Evolutionary conservation across 2,888 invertebrate species (phyloP).

Genomic region (Thymelicus lineola): DNA sequence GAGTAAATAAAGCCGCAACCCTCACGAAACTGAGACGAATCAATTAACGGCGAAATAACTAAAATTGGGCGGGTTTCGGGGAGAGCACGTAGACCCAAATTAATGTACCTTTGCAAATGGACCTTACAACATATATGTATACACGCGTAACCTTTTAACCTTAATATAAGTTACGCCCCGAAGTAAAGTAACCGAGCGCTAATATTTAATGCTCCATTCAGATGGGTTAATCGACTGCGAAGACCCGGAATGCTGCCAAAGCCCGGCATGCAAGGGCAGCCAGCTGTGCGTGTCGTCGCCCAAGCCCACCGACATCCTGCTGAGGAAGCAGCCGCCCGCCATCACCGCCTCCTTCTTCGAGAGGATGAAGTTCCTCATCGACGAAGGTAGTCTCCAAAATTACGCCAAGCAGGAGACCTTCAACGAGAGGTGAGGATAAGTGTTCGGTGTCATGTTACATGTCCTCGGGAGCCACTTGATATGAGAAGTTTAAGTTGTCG

Average conservation of each 20-base stretch:
- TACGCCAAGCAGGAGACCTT: constrained; percentile 98
- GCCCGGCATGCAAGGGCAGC: constrained; percentile 92
- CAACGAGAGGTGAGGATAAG: constrained; percentile 95
- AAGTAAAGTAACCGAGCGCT: background rate
- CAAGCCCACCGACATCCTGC: constrained; percentile 97
- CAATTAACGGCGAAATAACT: constrained; percentile 35
- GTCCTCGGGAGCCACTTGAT: constrained; percentile 40
- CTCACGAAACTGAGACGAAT: constrained; percentile 34
- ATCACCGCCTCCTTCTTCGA: constrained; percentile 99
- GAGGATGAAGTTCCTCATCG: constrained; percentile 98
- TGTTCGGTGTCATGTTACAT: constrained; percentile 73
- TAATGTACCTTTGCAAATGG: constrained; percentile 21
- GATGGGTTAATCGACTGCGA: constrained; percentile 99
- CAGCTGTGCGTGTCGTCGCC: constrained; percentile 97
- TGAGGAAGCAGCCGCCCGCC: constrained; percentile 97
- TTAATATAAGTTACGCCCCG: constrained; percentile 3
- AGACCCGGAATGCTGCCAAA: constrained; percentile 98
- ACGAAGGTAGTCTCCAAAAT: constrained; percentile 98
- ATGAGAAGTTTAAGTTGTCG: background rate
- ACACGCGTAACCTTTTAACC: background rate
- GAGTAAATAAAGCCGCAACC: constrained; percentile 32
- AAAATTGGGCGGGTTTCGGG: constrained; percentile 26
- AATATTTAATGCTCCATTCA: constrained; percentile 66
- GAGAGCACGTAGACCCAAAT: constrained; percentile 31
- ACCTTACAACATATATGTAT: constrained; percentile 3